Base-by-base conservation (phyloP, 1,140 invertebrate genomes). In the Ips nitidus region DNA sequence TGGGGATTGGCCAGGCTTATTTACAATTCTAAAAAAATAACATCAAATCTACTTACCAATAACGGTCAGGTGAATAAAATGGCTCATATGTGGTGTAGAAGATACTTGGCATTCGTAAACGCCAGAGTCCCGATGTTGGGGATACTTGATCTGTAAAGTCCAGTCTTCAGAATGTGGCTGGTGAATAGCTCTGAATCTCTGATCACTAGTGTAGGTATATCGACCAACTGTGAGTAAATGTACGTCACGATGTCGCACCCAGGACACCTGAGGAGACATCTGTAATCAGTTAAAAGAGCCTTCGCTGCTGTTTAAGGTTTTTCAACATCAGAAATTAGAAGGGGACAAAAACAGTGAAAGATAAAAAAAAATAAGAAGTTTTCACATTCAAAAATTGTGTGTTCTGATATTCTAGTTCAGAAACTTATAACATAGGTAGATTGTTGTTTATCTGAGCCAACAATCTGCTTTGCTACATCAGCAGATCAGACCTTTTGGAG, bases 171-270 rank as follows among this genome's bases (percentile, higher is more conserved):
- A 89, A 72, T 93, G 89, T 37, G 88, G 88, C 70, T 91, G 86
- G 81, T 95, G 92, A 73, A 94, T 91, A 40, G 91, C 90, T 72
- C 91, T 84, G 84, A 95, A 95, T 72, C 93, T 83, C 81, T 94
- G 93, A 81, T 96, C 94, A 71, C 90, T 93, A 42, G 94, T 95
- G 81, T 95, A 95, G 1, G 93, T 94, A 80, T 94, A 95, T 47
- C 90, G 85, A 2, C 93, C 94, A n/a, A 95, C 91, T 3, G 93
- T 95, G 64, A 96, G 84, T 73, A 95, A 83, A 79, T 95, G 93
- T 56, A 94, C 91, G 79, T 95, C 93, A 71, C 92, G 85, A 80
- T 94, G 91, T 69, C 94, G 84, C 69, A 96, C 90, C 92, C 93
- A 95, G 36, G 92, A 94, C 72, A 95, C 92, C 87, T 95, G 90